Evolutionary conservation across 2,113 vertebrate genomes (phyloP).

Genomic region (Gracilinanus agilis): DNA sequence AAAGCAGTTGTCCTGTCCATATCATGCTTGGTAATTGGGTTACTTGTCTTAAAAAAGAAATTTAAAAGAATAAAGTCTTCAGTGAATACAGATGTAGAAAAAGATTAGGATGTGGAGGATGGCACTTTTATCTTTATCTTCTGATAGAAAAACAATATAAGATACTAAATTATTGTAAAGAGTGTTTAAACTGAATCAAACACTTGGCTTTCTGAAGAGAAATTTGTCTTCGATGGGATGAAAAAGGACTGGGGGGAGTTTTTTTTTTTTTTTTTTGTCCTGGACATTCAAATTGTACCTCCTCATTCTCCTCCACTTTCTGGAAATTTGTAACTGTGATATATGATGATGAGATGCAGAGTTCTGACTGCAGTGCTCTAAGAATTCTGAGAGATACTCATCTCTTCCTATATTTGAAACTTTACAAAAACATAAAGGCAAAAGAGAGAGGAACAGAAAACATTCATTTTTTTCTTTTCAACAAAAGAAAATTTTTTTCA

Average conservation of each 20-base stretch:
- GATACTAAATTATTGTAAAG: neutral
- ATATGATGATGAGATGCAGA: neutral
- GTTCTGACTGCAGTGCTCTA: neutral
- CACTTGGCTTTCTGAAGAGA: neutral
- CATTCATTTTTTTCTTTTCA: neutral
- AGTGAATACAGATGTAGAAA: neutral
- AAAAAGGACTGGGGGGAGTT: neutral
- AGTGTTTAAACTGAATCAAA: neutral
- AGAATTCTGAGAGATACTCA: neutral
- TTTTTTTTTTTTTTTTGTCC: neutral
- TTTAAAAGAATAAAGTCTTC: neutral
- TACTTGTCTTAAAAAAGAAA: neutral
- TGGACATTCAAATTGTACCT: neutral
- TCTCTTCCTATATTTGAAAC: neutral
- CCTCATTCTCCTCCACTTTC: neutral
- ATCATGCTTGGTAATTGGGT: neutral
- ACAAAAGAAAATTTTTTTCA: conserved; percentile 2
- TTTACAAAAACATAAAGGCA: conserved; percentile 17
- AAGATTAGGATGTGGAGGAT: neutral
- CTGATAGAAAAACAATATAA: neutral
- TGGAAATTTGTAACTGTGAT: conserved; percentile 4
- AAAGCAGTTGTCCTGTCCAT: neutral
- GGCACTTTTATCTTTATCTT: neutral
- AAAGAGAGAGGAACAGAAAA: neutral
- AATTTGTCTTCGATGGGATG: neutral